phyloP scores from a whole-genome alignment of 64 coral and sea anemone genomes.

The Catalaphyllia jardinei region DNA sequence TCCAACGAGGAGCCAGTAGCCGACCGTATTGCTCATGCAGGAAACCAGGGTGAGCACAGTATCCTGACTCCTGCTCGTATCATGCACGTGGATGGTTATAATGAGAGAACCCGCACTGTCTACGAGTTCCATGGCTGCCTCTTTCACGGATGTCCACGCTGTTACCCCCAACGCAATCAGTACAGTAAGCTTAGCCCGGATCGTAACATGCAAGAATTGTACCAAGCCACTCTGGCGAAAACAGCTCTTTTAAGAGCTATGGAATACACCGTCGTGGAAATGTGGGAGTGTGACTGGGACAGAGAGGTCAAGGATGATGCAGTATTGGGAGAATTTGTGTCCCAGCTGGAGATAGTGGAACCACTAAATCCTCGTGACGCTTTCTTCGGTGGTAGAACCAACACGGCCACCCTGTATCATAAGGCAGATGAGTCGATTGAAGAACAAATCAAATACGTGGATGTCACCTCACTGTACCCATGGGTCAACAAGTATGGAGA shows the following conservation, averaged over 20 bases:
- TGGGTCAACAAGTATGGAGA: constrained; percentile 1
- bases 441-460: constrained; percentile 30
- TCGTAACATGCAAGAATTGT: background rate
- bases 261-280: background rate
- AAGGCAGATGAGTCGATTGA: background rate
- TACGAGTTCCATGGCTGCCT: background rate
- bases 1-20: background rate
- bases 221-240: background rate
- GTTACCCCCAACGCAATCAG: background rate
- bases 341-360: background rate
- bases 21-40: background rate
- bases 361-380: constrained; percentile 34
- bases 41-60: background rate
- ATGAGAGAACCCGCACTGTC: background rate
- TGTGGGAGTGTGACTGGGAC: background rate
- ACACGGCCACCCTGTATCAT: background rate
- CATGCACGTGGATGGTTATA: background rate
- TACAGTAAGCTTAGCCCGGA: too few species aligned
- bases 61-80: too few species aligned
- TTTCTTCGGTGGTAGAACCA: constrained; percentile 51
- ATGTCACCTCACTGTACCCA: constrained; percentile 36
- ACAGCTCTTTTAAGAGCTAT: background rate
- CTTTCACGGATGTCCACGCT: background rate
- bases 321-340: background rate
- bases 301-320: background rate